These are phyloP conservation scores for Guaruba guarouba DNA, from an alignment of 2,113 vertebrate genomes.

Conservation along the genomic window DNA sequence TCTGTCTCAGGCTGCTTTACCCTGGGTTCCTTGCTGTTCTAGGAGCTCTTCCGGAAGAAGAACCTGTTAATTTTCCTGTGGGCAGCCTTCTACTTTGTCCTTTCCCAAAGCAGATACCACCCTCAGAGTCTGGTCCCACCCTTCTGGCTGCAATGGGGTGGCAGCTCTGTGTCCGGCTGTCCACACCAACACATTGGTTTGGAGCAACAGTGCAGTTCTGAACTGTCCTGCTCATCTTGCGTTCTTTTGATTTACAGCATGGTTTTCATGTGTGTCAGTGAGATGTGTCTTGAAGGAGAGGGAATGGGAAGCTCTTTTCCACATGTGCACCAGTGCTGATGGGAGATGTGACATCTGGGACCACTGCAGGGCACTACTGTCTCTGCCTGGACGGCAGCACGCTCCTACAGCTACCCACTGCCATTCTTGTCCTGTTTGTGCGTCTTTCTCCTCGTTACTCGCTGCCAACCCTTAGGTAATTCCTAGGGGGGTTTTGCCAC, in stretches of 20 bases:
- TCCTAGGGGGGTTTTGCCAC: not conserved
- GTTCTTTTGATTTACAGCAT: not conserved
- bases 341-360: not conserved
- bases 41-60: not conserved
- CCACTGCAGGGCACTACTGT: rapidly evolving
- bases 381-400: not conserved
- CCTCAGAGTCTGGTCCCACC: not conserved
- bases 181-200: rapidly evolving
- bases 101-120: not conserved
- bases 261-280: rapidly evolving
- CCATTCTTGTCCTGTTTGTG: not conserved
- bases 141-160: not conserved
- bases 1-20: not conserved
- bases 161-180: not conserved
- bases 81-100: not conserved
- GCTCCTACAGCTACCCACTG: not conserved
- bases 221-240: rapidly evolving
- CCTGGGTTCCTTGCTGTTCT: not conserved
- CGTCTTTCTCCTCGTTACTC: not conserved
- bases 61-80: not conserved
- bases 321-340: not conserved
- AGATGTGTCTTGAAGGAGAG: not conserved
- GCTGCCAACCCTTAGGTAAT: not conserved
- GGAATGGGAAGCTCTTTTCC: not conserved
- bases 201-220: not conserved